Evolutionary conservation across 2,113 vertebrate genomes (phyloP), one percentile per base, ranked within the genome.

Genomic region (Lepus europaeus): DNA sequence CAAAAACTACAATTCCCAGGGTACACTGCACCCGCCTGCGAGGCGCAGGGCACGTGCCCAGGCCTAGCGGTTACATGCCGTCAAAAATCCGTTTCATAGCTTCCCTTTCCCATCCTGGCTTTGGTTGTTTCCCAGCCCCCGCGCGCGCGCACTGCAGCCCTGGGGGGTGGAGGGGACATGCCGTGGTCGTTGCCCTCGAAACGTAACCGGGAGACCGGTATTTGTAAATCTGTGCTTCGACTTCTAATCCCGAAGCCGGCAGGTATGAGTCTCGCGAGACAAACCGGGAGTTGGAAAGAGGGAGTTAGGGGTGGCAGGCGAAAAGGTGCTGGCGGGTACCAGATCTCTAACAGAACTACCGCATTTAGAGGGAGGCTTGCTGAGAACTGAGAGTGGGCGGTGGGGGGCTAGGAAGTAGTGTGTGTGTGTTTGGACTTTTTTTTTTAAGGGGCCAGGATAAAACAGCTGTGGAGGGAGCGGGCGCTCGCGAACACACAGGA

Each of bases 1-100:
- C 6, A 72, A 96, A 94, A 97, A 97, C 97, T 97, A 97, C 97
- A 97, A 93, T 91, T 97, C 97, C 97, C 97, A 97, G 91, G 89
- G 87, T 96, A 89, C 97, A 83, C 33, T 20, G 25, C 79, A 83
- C 78, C 89, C 20, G 89, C 61, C 80, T 39, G 79, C 64, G 77
- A 96, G 77, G 92, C 93, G 85, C 90, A 90, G 56, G 90, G 85
- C 93, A 96, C 95, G 97, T 96, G 96, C 94, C 93, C 77, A 95
- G 96, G 96, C 97, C 96, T 96, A 93, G 83, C n/a, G 74, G 83
- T 91, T 96, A 81, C 95, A 29, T 4, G 85, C 95, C 39, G 17
- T 95, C 81, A 94, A 96, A 96, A 95, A 82, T 94, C 87, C 59
- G 4, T 92, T 96, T 93, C 93, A 56, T 88, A 83, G 84, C 81